Base-by-base conservation (phyloP, 1,140 invertebrate species). In the Drosophila neocordata region DNA sequence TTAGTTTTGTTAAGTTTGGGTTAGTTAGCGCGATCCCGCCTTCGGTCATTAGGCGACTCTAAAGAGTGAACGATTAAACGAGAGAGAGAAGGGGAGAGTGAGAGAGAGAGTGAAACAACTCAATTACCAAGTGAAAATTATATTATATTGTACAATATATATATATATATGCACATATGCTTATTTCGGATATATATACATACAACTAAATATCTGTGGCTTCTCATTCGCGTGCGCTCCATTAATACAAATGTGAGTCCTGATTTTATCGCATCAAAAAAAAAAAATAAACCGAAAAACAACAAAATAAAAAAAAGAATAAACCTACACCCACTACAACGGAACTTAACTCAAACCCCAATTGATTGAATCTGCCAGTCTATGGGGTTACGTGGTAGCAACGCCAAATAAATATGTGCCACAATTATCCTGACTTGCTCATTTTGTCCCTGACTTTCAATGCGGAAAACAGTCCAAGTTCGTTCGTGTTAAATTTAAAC, bases 351-450 rank as follows among this genome's bases (percentile, higher is more conserved):
- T 48, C 41, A 48, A 48, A 48, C 41, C 41, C 15, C 15, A 5
- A 48, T 7, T 58, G 65, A 76, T 76, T 59, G 41, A 38, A 73
- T 76, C 69, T 67, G 13, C 34, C 18, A 56, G n/a, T 18, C 18
- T 11, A 48, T 48, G 22, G 52, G 61, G 27, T 64, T 59, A 66
- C 65, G 63, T 57, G 63, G 72, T 70, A 65, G 44, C 51, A 67
- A 64, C 60, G 74, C 51, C 71, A 41, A 71, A 88, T 87, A 87
- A 82, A 87, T 66, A 66, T 73, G 74, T 68, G 55, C 61, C 72
- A 71, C 79, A 76, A 70, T 77, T 79, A 88, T 79, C 72, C 72
- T 70, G 51, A 35, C 35, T 65, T 68, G 65, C 72, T 51, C 83
- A 87, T 63, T 85, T 78, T 38, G 64, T 57, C 69, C 65, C 61